Conservation (phyloP, 2,113 vertebrate species). For the Sander vitreus region DNA sequence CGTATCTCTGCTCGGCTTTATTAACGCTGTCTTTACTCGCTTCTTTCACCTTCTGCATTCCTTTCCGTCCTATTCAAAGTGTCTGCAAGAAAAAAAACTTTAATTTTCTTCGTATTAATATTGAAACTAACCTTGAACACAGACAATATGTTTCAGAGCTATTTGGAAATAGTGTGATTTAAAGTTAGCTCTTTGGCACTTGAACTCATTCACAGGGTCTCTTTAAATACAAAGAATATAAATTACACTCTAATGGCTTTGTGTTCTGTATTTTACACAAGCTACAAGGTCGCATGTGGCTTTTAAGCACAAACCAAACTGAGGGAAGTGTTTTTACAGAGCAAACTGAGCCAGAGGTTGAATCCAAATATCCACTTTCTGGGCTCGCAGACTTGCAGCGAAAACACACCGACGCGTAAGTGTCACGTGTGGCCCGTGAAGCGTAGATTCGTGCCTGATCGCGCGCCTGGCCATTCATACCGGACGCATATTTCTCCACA, state of each 20-base stretch:
- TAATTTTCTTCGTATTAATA: too few relatives aligned
- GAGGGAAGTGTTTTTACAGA: not conserved
- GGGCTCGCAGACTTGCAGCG: too few relatives aligned
- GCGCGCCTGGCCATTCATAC: too few relatives aligned
- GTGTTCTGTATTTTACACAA: not conserved
- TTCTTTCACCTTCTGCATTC: not conserved
- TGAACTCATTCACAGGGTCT: not conserved
- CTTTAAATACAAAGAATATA: not conserved
- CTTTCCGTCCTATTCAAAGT: not conserved
- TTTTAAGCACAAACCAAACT: not conserved
- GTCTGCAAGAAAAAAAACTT: not conserved
- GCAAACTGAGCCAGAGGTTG: not conserved
- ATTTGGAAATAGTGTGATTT: not conserved
- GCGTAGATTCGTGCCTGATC: too few relatives aligned
- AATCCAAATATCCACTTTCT: not conserved
- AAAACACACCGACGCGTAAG: too few relatives aligned
- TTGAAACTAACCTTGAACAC: too few relatives aligned
- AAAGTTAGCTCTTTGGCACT: not conserved
- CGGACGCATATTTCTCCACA: too few relatives aligned
- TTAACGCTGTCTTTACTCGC: not conserved
- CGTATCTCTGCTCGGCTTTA: not conserved
- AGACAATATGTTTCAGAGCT: not conserved
- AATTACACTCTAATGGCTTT: not conserved
- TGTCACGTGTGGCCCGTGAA: too few relatives aligned
- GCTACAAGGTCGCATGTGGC: not conserved